A percentile compares a stretch with the other conserved stretches of the same genome.
phyloP scores from a whole-genome alignment of 2,113 vertebrate species.

The Calypte anna region DNA sequence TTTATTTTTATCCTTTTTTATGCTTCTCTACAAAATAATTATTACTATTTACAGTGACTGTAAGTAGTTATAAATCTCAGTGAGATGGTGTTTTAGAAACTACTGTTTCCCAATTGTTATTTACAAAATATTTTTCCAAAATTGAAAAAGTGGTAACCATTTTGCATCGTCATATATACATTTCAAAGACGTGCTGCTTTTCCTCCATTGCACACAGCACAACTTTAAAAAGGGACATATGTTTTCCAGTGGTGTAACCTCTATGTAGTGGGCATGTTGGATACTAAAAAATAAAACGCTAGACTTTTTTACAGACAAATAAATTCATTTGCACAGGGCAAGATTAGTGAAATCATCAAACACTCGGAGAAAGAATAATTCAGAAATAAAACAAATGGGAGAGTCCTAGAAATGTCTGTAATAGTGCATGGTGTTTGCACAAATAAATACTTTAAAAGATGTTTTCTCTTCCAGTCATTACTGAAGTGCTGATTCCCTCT shows the following conservation, averaged over 20 bases:
- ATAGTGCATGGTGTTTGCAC: conserved; percentile 5
- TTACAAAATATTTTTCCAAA: neutral
- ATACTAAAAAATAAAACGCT: neutral
- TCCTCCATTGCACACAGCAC: neutral
- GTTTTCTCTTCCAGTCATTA: conserved; percentile 10
- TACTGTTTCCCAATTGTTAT: neutral
- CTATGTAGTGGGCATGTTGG: neutral
- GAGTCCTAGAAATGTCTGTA: neutral
- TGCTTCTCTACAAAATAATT: neutral
- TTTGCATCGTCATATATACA: neutral
- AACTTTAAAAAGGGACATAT: neutral
- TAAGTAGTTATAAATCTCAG: neutral
- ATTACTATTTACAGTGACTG: neutral
- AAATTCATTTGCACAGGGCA: neutral
- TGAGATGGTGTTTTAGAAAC: neutral
- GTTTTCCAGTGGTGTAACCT: neutral
- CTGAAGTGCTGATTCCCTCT: conserved; percentile 34
- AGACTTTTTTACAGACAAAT: neutral
- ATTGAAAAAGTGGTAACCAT: neutral
- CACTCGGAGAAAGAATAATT: conserved; percentile 7
- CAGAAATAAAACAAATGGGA: neutral
- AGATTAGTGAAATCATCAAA: neutral
- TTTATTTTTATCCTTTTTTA: neutral
- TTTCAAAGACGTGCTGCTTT: neutral
- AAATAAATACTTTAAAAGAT: neutral